Evolutionary conservation across 2,888 invertebrate species (phyloP), one percentile per base, ranked within the genome.

Genomic region (Amphimallon solstitiale): DNA sequence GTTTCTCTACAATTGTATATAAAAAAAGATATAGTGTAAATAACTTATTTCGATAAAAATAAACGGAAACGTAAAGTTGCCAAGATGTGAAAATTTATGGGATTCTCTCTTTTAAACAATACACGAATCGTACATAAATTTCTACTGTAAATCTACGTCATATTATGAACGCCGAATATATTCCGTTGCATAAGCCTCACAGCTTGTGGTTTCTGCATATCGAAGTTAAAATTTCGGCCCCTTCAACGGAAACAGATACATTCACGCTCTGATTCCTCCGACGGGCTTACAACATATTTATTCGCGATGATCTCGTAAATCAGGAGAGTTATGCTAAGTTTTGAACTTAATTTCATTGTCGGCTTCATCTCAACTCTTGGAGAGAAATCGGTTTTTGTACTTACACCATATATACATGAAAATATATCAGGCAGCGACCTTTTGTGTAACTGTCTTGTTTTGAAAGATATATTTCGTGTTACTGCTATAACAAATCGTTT

Each of bases 191-290:
- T 62, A 62, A 37, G 62, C 48, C 29, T 48, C 46, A 7, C 46
- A 46, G 46, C 60, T 48, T 49, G 48, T 21, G 48, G 48, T 62
- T 62, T 62, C 19, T 62, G 62, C 62, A 60, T 60, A 62, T 46
- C 48, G 45, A 29, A 21, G 40, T 14, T 14, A 23, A 56, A 40
- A 56, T 56, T 23, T 37, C 62, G 62, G 21, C 21, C 37, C 62
- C 21, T 46, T 48, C 62, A 15, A 19, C 62, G 62, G 62, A 62
- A 62, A 35, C 35, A 37, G 46, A 62, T 49, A 62, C 35, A 14
- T 62, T 62, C 62, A 49, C 48, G 62, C 62, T 62, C 62, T 46
- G 62, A 62, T 62, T 62, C 34, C 46, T 62, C 48, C 38, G 56
- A 38, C 40, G 40, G 38, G 56, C 56, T 56, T 56, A 40, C 40